Evolutionary conservation across 2,113 vertebrate species (phyloP).

Genomic region (Gavia stellata): DNA sequence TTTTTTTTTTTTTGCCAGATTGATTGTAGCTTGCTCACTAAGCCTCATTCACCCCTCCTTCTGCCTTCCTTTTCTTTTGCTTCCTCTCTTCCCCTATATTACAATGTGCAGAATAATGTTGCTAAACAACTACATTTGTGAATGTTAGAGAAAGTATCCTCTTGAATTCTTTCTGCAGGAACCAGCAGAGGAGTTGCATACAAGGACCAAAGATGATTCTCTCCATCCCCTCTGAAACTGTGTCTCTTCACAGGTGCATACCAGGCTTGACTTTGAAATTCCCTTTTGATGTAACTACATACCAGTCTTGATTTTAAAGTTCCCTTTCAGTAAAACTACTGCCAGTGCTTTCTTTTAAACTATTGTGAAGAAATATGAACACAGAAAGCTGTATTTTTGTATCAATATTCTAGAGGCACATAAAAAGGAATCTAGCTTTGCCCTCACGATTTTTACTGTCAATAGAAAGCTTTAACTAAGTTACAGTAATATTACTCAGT

Average conservation of each 20-base stretch:
- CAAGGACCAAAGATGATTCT: neutral
- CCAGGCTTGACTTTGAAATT: neutral
- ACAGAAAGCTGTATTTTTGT: neutral
- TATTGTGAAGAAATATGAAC: neutral
- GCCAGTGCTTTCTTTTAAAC: neutral
- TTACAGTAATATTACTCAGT: neutral
- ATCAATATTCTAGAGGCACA: neutral
- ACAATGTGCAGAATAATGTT: neutral
- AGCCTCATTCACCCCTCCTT: neutral
- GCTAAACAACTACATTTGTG: neutral
- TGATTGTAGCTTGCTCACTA: neutral
- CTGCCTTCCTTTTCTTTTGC: neutral
- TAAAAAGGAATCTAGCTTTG: neutral
- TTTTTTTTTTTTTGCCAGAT: neutral
- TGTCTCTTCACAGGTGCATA: neutral
- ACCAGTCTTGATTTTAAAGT: neutral
- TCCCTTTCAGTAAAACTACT: neutral
- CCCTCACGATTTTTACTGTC: neutral
- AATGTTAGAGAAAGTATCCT: neutral
- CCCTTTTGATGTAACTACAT: neutral
- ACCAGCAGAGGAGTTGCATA: neutral
- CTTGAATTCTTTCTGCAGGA: neutral
- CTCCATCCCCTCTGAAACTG: neutral
- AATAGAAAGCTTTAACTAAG: slow-evolving; percentile 14
- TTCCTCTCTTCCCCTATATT: neutral